Evolutionary conservation across 2,113 vertebrate species (phyloP), one percentile per base, ranked within the genome.

Genomic region (Takifugu flavidus): DNA sequence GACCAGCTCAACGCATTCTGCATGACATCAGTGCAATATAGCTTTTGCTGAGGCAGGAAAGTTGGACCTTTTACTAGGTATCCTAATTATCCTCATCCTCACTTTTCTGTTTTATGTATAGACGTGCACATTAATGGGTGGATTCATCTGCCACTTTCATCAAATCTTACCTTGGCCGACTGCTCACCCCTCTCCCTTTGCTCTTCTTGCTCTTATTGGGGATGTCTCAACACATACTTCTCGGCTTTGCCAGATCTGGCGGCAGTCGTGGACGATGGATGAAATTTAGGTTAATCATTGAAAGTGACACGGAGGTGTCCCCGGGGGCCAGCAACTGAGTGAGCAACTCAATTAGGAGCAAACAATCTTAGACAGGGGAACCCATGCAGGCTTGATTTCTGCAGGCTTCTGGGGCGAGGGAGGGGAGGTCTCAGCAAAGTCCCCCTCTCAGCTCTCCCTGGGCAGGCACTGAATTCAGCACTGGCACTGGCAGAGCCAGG

Each of bases 331-430:
- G 82, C 75, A 85, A 80, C 85, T 86, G 87, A 87, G 87, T 86
- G 85, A 90, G 88, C 87, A 90, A 89, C 89, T 90, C 88, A 89
- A 89, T 91, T 91, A 91, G 87, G 75, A 88, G 78, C 71, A 82
- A 89, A 88, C 86, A 74, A 78, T 74, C 83, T 78, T 62, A 78
- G 89, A 91, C 87, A 82, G 79, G 80, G 74, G 67, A 78, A 77
- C 62, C 78, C 74, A 81, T 82, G 82, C 78, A 72, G 82, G 70
- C 78, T 74, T 61, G 63, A 78, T 77, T 72, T 78, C 79, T 50
- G 25, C 3, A 8, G 65, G 82, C 86, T 85, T 58, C 11, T 14
- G 67, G 80, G 74, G 28, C 39, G 44, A 70, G 64, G 67, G 67
- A 59, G 75, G 64, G 49, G 67, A 67, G 64, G 79, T 74, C 70